phyloP scores from a whole-genome alignment of 2,113 vertebrate species.

The Typhlomys cinereus region DNA sequence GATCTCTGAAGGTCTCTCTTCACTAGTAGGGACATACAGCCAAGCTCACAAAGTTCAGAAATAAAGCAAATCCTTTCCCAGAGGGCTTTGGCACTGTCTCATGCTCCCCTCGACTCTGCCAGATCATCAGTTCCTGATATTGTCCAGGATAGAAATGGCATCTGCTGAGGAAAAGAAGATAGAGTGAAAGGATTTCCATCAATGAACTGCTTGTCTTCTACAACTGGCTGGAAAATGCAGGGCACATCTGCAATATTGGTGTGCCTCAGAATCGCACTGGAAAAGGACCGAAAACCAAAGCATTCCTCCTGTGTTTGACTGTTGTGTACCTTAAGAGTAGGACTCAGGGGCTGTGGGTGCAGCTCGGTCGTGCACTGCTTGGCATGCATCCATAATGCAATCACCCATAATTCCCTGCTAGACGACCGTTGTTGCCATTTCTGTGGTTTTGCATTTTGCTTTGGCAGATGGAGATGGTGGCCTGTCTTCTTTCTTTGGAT shows the following conservation, averaged over 20 bases:
- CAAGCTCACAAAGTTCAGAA: background rate
- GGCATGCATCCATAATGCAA: background rate
- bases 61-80: background rate
- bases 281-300: background rate
- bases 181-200: background rate
- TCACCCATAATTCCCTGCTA: background rate
- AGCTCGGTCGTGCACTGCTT: background rate
- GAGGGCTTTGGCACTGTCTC: background rate
- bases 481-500: background rate
- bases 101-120: rapidly evolving
- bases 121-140: background rate
- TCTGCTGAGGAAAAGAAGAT: background rate
- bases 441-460: background rate
- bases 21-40: background rate
- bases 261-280: too few relatives aligned
- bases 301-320: too few relatives aligned
- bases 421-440: background rate
- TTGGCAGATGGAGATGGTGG: background rate
- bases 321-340: background rate
- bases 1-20: background rate
- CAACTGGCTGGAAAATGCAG: too few relatives aligned
- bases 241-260: too few relatives aligned
- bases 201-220: background rate
- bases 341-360: background rate
- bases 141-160: background rate